phyloP scores from a whole-genome alignment of 2,888 invertebrate species.

The Euproctis similis region DNA sequence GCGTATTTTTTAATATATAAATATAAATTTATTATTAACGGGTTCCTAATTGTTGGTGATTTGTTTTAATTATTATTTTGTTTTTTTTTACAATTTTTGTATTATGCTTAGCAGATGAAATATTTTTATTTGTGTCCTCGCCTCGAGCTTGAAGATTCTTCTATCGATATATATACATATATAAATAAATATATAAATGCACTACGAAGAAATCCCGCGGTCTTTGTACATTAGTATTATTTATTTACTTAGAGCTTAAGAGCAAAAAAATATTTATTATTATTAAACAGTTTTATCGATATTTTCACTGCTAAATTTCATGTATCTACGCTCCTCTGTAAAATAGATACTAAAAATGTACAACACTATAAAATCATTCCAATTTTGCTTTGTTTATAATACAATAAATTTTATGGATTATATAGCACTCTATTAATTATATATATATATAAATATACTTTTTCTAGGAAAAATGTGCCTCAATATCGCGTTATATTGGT shows the following conservation, averaged over 20 bases:
- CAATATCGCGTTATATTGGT: conserved; percentile 19
- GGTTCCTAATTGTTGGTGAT: not conserved
- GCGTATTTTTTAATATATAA: too few relatives aligned
- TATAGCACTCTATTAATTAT: too few relatives aligned
- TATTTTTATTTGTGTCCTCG: not conserved
- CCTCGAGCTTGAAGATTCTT: conserved; percentile 8
- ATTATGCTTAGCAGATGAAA: too few relatives aligned
- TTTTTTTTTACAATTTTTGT: not conserved
- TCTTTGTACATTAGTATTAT: conserved; percentile 69
- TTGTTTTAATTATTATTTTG: not conserved
- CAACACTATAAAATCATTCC: conserved; percentile 28
- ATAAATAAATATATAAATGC: too few relatives aligned
- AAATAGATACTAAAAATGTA: conserved; percentile 15
- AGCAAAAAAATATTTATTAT: conserved; percentile 41
- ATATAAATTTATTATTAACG: not conserved
- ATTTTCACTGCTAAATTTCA: conserved; percentile 50
- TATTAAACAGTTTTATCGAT: conserved; percentile 38
- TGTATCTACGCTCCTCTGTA: conserved; percentile 16
- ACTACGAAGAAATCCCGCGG: conserved; percentile 23
- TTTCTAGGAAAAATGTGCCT: conserved; percentile 15
- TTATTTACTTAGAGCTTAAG: conserved; percentile 71
- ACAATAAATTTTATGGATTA: too few relatives aligned
- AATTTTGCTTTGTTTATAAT: conserved; percentile 25
- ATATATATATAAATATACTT: conserved; percentile 6
- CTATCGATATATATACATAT: conserved; percentile 1